Evolutionary conservation across 1,140 invertebrate species (phyloP), one percentile per base, ranked within the genome.

Genomic region (Drosophila triauraria): DNA sequence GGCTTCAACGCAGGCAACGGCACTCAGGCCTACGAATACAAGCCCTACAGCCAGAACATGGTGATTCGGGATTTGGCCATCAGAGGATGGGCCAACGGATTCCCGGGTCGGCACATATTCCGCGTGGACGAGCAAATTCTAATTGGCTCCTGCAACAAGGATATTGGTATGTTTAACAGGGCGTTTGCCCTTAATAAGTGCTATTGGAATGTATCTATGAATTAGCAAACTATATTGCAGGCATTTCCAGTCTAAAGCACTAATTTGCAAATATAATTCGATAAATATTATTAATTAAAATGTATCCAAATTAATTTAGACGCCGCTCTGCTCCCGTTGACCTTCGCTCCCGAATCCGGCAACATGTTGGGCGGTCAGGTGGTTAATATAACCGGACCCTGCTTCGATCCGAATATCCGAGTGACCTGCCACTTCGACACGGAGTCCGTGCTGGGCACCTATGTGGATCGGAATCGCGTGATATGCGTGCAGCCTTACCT

Each of bases 1-100:
- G 98, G 98, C 42, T 99, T 99, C 93, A 99, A 99, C 91, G 98
- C 96, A 57, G 98, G 98, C 61, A 99, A 99, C 90, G 98, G 97
- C 15, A 99, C 98, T 2, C 95, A 96, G 91, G 96, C 96, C 64
- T 98, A 96, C 92, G 97, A 98, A 93, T 98, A 98, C 92, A 95
- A 94, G 59, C 98, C 98, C 0, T 99, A 98, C 93, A 98, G 97
- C 48, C 98, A 98, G 93, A 94, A 95, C 35, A 96, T 97, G 27
- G 96, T 97, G 20, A 94, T 98, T 10, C 94, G 96, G 68, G 97
- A 98, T 93, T 93, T 99, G 53, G 95, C 96, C 0, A 95, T 95
- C 12, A 95, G 97, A 82, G 98, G 98, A 20, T 98, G 95, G 95
- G 97, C 95, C 1, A 99, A 99, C 81, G 96, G 95, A 9, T 96